Base-by-base conservation (phyloP, 2,888 invertebrate genomes). In the Pollenia labialis region DNA sequence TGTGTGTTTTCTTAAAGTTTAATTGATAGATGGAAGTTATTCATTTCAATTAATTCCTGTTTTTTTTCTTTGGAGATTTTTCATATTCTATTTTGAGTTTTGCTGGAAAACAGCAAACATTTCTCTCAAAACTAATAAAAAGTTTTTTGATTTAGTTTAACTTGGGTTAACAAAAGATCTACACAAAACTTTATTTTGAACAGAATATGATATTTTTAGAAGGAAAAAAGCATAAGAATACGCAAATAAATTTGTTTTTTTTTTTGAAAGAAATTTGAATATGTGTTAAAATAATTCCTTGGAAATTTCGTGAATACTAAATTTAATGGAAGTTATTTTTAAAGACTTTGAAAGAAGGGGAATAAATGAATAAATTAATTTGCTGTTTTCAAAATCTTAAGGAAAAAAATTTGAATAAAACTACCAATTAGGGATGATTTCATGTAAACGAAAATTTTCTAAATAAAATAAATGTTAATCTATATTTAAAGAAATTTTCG, bases 391-490 rank as follows among this genome's bases (percentile, higher is more conserved):
- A 50, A 48, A 12, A 60, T 40, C 16, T 60, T 12, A 50, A 48
- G 44, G 14, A n/a, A n/a, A 16, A 46, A 32, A 32, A 0, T 12
- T 62, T 62, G 40, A 56, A n/a, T 14, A 14, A 60, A 83, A 83
- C 62, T 52, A 58, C 66, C 72, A 79, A 84, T 79, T 84, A 77
- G 66, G 72, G 58, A 52, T 79, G 77, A 72, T 72, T 64, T 42
- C 50, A 48, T 56, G 64, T 42, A 46, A 69, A 62, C n/a, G 23
- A 11, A 40, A 8, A 23, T 48, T 12, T 44, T 18, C 18, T 14
- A 11, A 18, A 52, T 52, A 44, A 52, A 40, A 46, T 54, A 64
- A 54, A 56, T 66, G 40, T 46, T 54, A 72, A 64, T 56, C 23
- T 81, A 50, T 52, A 50, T 74, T 66, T 50, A 18, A 64, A 64